Evolutionary conservation across 2,113 vertebrate species (phyloP).

Genomic region (Pelmatolapia mariae): DNA sequence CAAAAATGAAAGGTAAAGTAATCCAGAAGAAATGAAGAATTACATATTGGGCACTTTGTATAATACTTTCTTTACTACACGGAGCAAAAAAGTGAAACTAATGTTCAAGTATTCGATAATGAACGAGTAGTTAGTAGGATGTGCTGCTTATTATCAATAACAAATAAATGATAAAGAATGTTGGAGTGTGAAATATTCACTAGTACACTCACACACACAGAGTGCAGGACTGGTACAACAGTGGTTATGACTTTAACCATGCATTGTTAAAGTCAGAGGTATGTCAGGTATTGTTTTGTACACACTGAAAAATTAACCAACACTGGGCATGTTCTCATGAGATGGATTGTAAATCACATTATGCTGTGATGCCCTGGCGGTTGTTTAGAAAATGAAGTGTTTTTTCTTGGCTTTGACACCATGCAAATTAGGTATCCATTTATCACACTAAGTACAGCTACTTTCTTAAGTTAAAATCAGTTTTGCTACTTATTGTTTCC

Average conservation of each 20-base stretch:
- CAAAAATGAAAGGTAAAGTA: not conserved
- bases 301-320: slow-evolving; percentile 29
- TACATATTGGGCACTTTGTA: not conserved
- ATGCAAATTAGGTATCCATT: slow-evolving; percentile 62
- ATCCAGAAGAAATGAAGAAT: not conserved
- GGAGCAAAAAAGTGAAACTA: not conserved
- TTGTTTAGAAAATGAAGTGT: slow-evolving; percentile 55
- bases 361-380: not conserved
- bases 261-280: not conserved
- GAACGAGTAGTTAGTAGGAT: not conserved
- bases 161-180: not conserved
- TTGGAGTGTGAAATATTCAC: not conserved
- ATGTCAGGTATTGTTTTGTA: slow-evolving; percentile 16
- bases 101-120: not conserved
- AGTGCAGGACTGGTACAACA: slow-evolving; percentile 45
- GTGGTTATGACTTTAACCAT: slow-evolving; percentile 42
- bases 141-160: not conserved
- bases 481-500: slow-evolving; percentile 48
- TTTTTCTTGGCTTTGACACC: slow-evolving; percentile 64
- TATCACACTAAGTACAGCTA: slow-evolving; percentile 48
- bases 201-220: not conserved
- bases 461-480: slow-evolving; percentile 46
- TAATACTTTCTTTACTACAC: not conserved
- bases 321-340: slow-evolving; percentile 6
- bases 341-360: slow-evolving; percentile 39